Percentiles rank a stretch among this genome's conserved stretches.
These are phyloP conservation scores for Antrozous pallidus DNA, from an alignment of 2,797 vertebrate genomes.

Conservation along the genomic window DNA sequence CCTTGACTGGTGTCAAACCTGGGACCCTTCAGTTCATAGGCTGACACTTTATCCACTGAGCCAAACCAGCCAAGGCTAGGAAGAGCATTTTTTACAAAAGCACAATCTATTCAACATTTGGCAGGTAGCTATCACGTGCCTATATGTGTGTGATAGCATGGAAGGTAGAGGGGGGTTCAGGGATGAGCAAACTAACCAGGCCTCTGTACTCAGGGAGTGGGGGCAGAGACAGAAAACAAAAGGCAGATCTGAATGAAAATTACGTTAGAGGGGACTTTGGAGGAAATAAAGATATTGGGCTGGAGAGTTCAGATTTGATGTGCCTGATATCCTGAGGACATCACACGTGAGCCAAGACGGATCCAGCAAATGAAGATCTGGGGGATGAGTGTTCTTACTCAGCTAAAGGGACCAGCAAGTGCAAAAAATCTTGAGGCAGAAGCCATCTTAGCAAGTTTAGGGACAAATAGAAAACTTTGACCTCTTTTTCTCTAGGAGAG, in stretches of 20 bases:
- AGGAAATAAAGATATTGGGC: background rate
- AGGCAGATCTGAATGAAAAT: background rate
- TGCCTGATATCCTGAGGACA: background rate
- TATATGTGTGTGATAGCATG: fast-evolving
- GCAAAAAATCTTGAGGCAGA: background rate
- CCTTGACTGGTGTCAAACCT: too few relatives aligned
- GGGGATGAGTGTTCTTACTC: background rate
- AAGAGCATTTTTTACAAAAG: background rate
- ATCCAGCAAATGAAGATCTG: background rate
- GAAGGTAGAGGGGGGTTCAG: background rate
- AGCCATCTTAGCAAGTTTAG: background rate
- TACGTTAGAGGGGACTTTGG: background rate
- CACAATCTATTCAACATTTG: background rate
- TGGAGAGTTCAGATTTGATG: background rate
- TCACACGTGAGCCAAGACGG: background rate
- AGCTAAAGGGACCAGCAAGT: background rate
- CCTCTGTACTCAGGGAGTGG: background rate
- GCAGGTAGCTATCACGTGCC: too few relatives aligned
- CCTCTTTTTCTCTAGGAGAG: background rate
- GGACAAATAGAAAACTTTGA: too few relatives aligned
- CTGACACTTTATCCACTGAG: too few relatives aligned
- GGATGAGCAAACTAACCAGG: background rate
- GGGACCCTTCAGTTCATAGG: too few relatives aligned
- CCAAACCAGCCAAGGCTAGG: too few relatives aligned
- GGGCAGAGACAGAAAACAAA: background rate